Conservation (phyloP, 2,113 vertebrate species). For the Rhizomys pruinosus region DNA sequence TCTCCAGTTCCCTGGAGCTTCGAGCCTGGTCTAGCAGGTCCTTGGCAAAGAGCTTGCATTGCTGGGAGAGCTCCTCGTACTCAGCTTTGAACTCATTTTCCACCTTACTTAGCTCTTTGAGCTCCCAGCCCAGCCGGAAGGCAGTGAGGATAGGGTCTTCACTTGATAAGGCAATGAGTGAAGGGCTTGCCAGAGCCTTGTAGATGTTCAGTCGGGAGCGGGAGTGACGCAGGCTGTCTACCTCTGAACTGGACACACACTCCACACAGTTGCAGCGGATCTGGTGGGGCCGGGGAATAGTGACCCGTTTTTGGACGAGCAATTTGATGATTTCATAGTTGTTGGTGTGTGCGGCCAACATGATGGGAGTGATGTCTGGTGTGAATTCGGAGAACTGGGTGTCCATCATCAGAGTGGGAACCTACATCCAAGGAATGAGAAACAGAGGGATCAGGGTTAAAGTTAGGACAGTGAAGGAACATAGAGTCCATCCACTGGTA, state of each 20-base stretch:
- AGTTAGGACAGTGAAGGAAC: background rate
- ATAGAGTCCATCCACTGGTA: background rate
- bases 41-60: conserved; percentile 98
- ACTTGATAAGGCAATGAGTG: conserved; percentile 96
- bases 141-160: conserved; percentile 94
- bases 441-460: conserved; percentile 27
- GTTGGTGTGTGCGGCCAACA: conserved; percentile 99
- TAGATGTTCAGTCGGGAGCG: conserved; percentile 97
- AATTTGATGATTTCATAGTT: conserved; percentile 99
- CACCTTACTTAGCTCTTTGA: conserved; percentile 99
- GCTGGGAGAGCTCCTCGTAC: conserved; percentile 98
- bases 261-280: conserved; percentile 98
- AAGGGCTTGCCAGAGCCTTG: conserved; percentile 97
- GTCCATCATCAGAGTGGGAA: conserved; percentile 96
- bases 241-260: conserved; percentile 97
- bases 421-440: conserved; percentile 85
- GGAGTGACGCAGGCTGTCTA: conserved; percentile 97
- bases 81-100: conserved; percentile 99
- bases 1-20: conserved; percentile 96
- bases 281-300: conserved; percentile 97
- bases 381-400: conserved; percentile 99
- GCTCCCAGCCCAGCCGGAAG: conserved; percentile 97
- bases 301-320: conserved; percentile 95
- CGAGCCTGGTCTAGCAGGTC: conserved; percentile 97
- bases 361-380: conserved; percentile 98